Evolutionary conservation across 2,113 vertebrate genomes (phyloP), one percentile per base, ranked within the genome.

Genomic region (Desmodus rotundus): DNA sequence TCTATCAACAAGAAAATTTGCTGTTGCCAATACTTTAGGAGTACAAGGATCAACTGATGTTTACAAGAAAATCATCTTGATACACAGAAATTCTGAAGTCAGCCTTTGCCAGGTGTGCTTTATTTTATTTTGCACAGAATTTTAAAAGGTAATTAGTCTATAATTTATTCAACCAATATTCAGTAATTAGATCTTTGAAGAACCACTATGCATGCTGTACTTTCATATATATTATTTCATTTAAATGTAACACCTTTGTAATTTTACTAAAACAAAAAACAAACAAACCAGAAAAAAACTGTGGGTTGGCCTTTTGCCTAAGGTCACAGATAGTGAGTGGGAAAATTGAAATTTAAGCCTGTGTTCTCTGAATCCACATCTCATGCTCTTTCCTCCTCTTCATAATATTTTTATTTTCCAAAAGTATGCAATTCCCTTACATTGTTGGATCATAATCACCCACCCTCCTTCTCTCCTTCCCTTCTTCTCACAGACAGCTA

Each of bases 21-120:
- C 73, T 77, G 31, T 33, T 87, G 12, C 45, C 68, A 58, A 67
- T 72, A 28, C 43, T 89, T 93, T 91, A 81, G 45, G 28, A 50
- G 12, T 73, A 93, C 83, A 86, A 74, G 77, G 93, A 78, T 63
- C 86, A 96, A 96, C 41, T 68, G 77, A 73, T 94, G 24, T 93
- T 88, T 91, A 36, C 17, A 47, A 85, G 61, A 93, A 91, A 97
- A 77, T 84, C 80, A 73, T 78, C 67, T 87, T 77, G 33, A 92
- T 78, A 31, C 2, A 19, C 33, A 83, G 67, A 88, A 85, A 56
- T 91, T 63, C 24, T 89, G 15, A 83, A 74, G 83, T 84, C 15
- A 80, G n/a, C 14, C 19, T 77, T 96, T 95, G 36, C 65, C 45
- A 80, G 88, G 17, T 73, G 11, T 91, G 38, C 24, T 61, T 86